A percentile compares a stretch with the other conserved stretches of the same genome.
These are phyloP conservation scores for Centruroides sculpturatus DNA, from an alignment of 1,140 invertebrate genomes.

Conservation along the genomic window DNA sequence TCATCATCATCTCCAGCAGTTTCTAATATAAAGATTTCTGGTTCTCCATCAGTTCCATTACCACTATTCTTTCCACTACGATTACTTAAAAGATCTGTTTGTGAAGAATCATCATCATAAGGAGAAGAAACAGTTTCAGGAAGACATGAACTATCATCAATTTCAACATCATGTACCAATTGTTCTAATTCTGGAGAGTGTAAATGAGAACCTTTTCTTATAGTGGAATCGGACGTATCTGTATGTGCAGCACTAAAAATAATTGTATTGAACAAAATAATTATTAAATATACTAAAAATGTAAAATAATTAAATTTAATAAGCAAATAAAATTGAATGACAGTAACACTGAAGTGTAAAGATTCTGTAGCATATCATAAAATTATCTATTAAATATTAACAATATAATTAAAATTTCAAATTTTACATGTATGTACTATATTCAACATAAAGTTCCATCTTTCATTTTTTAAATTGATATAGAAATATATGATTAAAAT, in stretches of 20 bases:
- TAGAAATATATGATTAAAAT: too few species aligned
- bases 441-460: too few species aligned
- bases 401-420: too few species aligned
- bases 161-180: background rate
- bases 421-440: too few species aligned
- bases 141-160: background rate
- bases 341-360: too few species aligned
- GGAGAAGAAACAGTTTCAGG: slow-evolving; percentile 37
- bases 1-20: too few species aligned
- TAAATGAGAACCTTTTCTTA: slow-evolving; percentile 9
- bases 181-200: slow-evolving; percentile 11
- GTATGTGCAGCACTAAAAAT: background rate
- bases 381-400: too few species aligned
- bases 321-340: background rate
- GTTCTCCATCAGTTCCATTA: slow-evolving; percentile 26
- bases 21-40: slow-evolving; percentile 4
- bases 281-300: background rate
- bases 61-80: slow-evolving; percentile 20
- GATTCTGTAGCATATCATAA: too few species aligned
- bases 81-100: background rate
- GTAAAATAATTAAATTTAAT: background rate
- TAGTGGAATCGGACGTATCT: background rate
- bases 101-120: slow-evolving; percentile 46
- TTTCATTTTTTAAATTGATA: too few species aligned
- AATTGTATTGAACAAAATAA: background rate